phyloP scores from a whole-genome alignment of 2,888 invertebrate genomes.

The Magallana nippona region DNA sequence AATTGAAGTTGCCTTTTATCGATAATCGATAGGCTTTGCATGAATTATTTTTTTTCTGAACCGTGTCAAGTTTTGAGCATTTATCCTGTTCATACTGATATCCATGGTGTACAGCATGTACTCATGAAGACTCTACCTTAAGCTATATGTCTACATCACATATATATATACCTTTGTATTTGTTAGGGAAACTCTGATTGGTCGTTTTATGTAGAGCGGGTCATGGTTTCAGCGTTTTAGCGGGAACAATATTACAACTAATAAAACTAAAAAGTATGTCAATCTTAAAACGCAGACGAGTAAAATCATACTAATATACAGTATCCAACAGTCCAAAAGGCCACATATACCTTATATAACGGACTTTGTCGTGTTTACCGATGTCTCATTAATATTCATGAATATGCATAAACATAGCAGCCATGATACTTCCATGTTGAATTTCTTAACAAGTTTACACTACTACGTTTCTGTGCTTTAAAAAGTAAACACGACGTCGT shows the following conservation, averaged over 20 bases:
- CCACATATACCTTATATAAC: neutral
- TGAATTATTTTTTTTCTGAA: no score
- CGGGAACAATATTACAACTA: neutral
- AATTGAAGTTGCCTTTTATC: no score
- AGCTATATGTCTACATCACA: neutral
- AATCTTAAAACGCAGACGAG: no score
- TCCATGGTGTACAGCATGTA: no score
- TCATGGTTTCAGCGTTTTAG: neutral
- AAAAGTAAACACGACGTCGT: conserved; percentile 66
- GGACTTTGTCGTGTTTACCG: neutral
- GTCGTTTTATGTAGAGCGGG: conserved; percentile 22
- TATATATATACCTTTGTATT: neutral
- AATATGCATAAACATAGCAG: conserved; percentile 50
- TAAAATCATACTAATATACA: no score
- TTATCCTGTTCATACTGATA: no score
- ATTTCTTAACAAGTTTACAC: conserved; percentile 48
- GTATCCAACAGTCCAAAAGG: neutral
- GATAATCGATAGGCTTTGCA: no score
- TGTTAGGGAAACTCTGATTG: conserved; percentile 25
- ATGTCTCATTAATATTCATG: conserved; percentile 49
- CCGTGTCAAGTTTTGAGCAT: no score
- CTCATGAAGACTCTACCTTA: no score
- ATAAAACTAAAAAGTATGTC: neutral
- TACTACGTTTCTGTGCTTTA: conserved; percentile 31
- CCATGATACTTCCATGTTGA: conserved; percentile 51